Conservation (phyloP, 2,113 vertebrate species). For the Scartelaos histophorus region DNA sequence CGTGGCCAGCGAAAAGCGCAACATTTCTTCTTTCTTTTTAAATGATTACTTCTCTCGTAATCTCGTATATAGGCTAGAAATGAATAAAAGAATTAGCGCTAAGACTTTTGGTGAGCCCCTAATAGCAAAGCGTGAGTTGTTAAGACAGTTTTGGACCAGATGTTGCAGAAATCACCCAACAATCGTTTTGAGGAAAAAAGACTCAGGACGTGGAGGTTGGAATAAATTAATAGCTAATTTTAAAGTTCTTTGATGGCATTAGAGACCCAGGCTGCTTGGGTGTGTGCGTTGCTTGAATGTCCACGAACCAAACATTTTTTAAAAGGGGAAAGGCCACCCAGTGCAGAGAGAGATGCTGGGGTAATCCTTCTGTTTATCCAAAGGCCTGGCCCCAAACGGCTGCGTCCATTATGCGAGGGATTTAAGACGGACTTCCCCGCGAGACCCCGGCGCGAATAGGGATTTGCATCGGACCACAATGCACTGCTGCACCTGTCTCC, state of each 20-base stretch:
- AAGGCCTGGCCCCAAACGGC: constrained; percentile 89
- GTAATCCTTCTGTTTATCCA: constrained; percentile 99
- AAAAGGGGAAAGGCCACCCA: constrained; percentile 90
- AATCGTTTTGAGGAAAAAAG: constrained; percentile 74
- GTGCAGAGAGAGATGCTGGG: constrained; percentile 92
- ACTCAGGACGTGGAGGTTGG: constrained; percentile 74
- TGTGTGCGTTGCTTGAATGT: constrained; percentile 89
- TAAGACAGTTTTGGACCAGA: constrained; percentile 85
- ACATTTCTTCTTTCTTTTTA: constrained; percentile 62
- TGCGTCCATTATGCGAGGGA: constrained; percentile 93
- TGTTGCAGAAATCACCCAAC: constrained; percentile 92
- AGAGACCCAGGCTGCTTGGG: constrained; percentile 86
- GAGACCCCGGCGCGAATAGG: constrained; percentile 80
- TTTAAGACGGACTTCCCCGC: constrained; percentile 86
- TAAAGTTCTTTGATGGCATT: constrained; percentile 97
- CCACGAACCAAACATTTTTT: constrained; percentile 86
- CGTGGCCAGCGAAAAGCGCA: constrained; percentile 75
- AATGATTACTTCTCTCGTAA: constrained; percentile 78
- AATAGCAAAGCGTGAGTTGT: constrained; percentile 59
- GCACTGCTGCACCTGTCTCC: constrained; percentile 72
- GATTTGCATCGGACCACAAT: constrained; percentile 90
- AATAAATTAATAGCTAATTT: constrained; percentile 99
- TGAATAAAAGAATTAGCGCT: constrained; percentile 51
- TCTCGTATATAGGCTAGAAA: constrained; percentile 66
- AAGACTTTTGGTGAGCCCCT: constrained; percentile 52